Conservation (phyloP, 2,888 invertebrate species). For the Aphodius granarius region DNA sequence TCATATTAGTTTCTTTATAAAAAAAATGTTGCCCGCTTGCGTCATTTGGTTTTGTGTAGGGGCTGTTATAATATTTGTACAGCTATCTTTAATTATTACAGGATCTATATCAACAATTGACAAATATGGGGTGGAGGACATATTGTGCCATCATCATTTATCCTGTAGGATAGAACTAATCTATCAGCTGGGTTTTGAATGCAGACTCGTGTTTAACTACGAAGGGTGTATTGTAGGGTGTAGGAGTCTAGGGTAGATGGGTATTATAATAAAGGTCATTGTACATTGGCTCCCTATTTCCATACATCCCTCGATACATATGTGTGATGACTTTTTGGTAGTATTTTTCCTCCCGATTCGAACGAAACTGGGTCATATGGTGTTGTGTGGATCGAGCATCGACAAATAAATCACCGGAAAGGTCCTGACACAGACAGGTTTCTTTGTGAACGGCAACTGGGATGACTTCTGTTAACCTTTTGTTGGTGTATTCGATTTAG, state of each 20-base stretch:
- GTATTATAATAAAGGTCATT: constrained; percentile 21
- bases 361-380: constrained; percentile 33
- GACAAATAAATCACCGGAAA: constrained; percentile 31
- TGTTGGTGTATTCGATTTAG: constrained; percentile 5
- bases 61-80: constrained; percentile 19
- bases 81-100: constrained; percentile 22
- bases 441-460: constrained; percentile 7
- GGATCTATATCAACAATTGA: constrained; percentile 15
- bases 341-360: constrained; percentile 15
- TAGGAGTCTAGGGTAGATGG: constrained; percentile 2
- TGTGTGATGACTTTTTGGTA: constrained; percentile 1
- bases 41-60: no score
- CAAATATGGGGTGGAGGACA: constrained; percentile 14
- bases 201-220: constrained; percentile 7
- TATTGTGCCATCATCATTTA: constrained; percentile 24
- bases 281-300: constrained; percentile 15
- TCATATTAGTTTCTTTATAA: no score
- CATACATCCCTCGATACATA: not conserved
- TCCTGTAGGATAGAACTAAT: constrained; percentile 20
- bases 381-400: constrained; percentile 28
- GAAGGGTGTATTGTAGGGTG: not conserved
- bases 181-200: constrained; percentile 20
- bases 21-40: no score
- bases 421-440: constrained; percentile 7
- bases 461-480: constrained; percentile 12